These are phyloP conservation scores for Vannuccia rotundouncinata DNA, from an alignment of 2,888 invertebrate genomes.

Conservation along the genomic window DNA sequence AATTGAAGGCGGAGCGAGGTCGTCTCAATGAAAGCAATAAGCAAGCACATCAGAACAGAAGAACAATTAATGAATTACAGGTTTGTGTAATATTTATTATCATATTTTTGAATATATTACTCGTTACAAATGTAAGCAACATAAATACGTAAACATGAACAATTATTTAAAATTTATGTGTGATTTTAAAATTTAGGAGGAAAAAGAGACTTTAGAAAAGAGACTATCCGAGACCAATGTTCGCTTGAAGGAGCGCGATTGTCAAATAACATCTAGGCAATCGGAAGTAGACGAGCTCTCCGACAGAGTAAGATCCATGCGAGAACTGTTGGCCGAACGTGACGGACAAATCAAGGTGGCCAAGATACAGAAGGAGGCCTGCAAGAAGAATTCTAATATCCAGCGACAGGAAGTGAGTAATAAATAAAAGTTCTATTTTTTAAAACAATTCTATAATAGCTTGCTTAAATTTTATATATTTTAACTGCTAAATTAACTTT, in stretches of 20 bases:
- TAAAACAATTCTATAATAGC: too few relatives aligned
- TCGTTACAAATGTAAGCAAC: too few relatives aligned
- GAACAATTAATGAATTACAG: slow-evolving; percentile 41
- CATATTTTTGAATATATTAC: too few relatives aligned
- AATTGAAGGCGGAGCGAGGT: slow-evolving; percentile 43
- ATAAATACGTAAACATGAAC: too few relatives aligned
- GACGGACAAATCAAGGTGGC: slow-evolving; percentile 52
- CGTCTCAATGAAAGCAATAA: slow-evolving; percentile 46
- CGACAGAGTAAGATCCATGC: slow-evolving; percentile 45
- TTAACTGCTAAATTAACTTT: too few relatives aligned
- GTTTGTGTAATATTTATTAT: too few relatives aligned
- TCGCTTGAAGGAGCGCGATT: slow-evolving; percentile 47
- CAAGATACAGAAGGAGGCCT: slow-evolving; percentile 50
- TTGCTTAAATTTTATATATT: too few relatives aligned
- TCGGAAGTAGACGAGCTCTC: slow-evolving; percentile 47
- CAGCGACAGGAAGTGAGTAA: slow-evolving; percentile 52
- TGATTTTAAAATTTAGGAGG: too few relatives aligned
- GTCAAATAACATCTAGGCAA: slow-evolving; percentile 44
- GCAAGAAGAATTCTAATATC: slow-evolving; percentile 50
- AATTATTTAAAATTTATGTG: too few relatives aligned
- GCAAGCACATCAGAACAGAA: slow-evolving; percentile 48
- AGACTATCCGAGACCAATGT: not conserved
- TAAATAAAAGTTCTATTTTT: too few relatives aligned
- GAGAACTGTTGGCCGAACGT: slow-evolving; percentile 50
- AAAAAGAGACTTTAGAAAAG: not conserved